Evolutionary conservation across 2,113 vertebrate genomes (phyloP), one percentile per base, ranked within the genome.

Genomic region (Neopipo cinnamomea): DNA sequence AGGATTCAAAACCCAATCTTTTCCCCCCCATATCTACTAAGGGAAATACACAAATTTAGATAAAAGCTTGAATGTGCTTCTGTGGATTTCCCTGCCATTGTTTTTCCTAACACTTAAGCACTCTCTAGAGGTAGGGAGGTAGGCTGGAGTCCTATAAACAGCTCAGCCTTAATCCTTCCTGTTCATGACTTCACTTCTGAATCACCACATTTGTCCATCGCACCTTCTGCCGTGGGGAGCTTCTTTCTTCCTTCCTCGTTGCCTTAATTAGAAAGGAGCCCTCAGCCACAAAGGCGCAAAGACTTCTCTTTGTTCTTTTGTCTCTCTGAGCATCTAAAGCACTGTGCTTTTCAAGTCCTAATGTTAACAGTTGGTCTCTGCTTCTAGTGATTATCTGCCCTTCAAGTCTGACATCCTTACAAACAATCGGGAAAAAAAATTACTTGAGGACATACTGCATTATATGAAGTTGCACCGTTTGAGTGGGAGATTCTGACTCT

Each of bases 191-290:
- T 94, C 77, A 47, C 44, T 92, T 96, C 76, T 89, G 72, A 93
- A 86, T 88, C 47, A 77, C 41, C n/a, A 50, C 83, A 42, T 89
- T 91, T 92, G 84, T 91, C 84, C 66, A 85, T 89, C 28, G 28
- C 47, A 89, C 61, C 63, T 92, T 89, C 67, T 94, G 92, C 76
- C 39, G 27, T 8, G 16, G 84, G 56, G 62, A 79, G 15, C 77
- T 89, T 81, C 89, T 95, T 94, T 42, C 74, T 89, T 94, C 93
- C 89, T 95, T 93, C 91, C 89, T 94, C 49, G 42, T 82, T 92
- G 74, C 78, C 37, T 46, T 96, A 89, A 89, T 95, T 93, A 89
- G 79, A 95, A 86, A 70, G 74, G 62, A 91, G 41, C 33, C 44
- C 50, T 87, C 66, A 49, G 80, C 77, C 62, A 73, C 70, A 82